Evolutionary conservation across 2,797 vertebrate species (phyloP).

Genomic region (Eremophila alpestris): DNA sequence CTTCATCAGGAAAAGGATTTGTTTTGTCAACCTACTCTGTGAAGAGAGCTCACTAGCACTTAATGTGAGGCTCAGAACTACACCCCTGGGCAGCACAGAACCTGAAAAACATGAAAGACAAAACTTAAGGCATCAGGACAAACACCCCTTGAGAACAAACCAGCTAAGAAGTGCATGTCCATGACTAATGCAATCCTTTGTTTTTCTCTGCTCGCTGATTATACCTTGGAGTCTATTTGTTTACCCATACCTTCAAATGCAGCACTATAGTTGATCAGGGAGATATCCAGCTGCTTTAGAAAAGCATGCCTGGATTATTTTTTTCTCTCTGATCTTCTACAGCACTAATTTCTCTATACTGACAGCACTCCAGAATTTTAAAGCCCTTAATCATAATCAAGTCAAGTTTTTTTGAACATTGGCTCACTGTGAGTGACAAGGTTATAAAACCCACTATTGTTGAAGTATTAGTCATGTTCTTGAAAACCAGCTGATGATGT

Average conservation of each 20-base stretch:
- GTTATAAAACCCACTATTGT: background rate
- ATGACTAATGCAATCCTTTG: background rate
- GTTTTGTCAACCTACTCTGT: background rate
- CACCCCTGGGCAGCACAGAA: background rate
- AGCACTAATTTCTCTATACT: background rate
- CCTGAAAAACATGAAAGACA: background rate
- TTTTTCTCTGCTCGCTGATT: background rate
- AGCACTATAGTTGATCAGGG: background rate
- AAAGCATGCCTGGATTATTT: background rate
- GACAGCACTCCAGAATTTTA: background rate
- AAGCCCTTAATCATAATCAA: constrained; percentile 14
- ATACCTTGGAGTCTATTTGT: background rate
- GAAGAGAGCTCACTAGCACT: background rate
- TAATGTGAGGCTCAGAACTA: background rate
- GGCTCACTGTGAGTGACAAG: background rate
- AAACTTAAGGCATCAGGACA: background rate
- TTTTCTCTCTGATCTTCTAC: background rate
- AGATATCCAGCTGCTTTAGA: background rate
- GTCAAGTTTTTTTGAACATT: background rate
- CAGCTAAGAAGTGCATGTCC: background rate
- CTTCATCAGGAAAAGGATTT: background rate
- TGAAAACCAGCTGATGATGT: background rate
- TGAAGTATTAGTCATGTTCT: constrained; percentile 1
- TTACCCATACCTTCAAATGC: background rate
- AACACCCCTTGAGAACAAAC: background rate